Base-by-base conservation (phyloP, 2,797 vertebrate genomes). In the Selene dorsalis region DNA sequence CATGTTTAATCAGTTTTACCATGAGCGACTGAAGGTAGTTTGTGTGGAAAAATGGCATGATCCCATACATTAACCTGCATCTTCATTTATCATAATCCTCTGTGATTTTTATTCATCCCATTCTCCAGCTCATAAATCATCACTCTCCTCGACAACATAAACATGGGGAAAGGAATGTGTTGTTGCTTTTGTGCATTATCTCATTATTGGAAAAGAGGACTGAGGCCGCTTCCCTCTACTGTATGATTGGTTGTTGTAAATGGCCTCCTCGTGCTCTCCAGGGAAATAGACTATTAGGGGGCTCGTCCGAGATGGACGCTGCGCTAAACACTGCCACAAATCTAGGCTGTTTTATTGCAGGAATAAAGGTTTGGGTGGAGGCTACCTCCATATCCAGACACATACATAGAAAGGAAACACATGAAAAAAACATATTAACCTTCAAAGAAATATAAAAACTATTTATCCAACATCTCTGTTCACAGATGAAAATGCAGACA, bases 281-380 rank as follows among this genome's bases (percentile, higher is more conserved):
- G 80, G 84, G 88, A 88, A 84, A 88, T 58, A 35, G 35, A 56
- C 84, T 73, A 81, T 89, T 87, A 90, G 79, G 72, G 73, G 60
- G 28, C 68, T 80, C 38, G 59, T 82, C 60, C 55, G 61, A 56
- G 65, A 69, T 64, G 71, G 72, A 82, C 43, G n/a, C 62, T 8
- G 10, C 45, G n/a, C 84, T 83, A 87, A 81, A 89, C 82, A 80
- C 73, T 61, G 71, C 30, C 43, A 78, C 77, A 88, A 86, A 83
- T 71, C 30, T 9, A 45, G n/a, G 5, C 63, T 48, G 14, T 70
- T 85, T 82, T 78, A 87, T 60, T 75, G 57, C n/a, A 1, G 50
- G 67, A 76, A 72, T 60, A 73, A 77, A 81, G 58, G 59, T 64
- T 77, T 81, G 72, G 39, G 78, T 83, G 59, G 32, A 82, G 64